These are phyloP conservation scores for Rattus rattus DNA, from an alignment of 2,113 vertebrate genomes.

Conservation along the genomic window DNA sequence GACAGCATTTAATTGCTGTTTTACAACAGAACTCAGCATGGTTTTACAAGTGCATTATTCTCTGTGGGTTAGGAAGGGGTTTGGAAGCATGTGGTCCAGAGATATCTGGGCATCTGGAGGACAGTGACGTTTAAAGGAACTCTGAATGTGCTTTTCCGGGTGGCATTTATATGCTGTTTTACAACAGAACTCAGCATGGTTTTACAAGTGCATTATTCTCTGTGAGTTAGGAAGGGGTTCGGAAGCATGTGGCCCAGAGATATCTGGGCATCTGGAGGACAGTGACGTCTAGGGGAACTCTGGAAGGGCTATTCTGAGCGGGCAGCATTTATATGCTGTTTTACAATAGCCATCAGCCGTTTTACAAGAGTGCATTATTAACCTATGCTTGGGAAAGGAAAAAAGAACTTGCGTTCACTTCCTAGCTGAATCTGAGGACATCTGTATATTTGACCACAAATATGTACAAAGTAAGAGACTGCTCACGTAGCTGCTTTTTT, in stretches of 20 bases:
- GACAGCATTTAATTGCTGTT: background rate
- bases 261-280: background rate
- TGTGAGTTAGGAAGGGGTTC: background rate
- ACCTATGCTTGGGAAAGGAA: background rate
- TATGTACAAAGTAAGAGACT: constrained; percentile 45
- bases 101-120: background rate
- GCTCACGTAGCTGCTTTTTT: background rate
- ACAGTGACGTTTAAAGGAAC: background rate
- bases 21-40: background rate
- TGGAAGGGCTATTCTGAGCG: background rate
- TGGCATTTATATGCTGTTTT: background rate
- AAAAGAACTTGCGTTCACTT: constrained; percentile 19
- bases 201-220: background rate
- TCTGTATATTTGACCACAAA: constrained; percentile 56
- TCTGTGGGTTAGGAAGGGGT: rapidly evolving
- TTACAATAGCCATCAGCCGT: background rate
- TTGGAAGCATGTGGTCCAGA: background rate
- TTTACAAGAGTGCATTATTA: background rate
- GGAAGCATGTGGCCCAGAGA: background rate
- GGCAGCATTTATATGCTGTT: background rate
- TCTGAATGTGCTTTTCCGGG: background rate
- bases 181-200: background rate
- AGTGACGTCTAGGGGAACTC: background rate
- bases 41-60: background rate
- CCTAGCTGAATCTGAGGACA: background rate